Evolutionary conservation across 2,888 invertebrate species (phyloP).

Genomic region (Buathra laborator): DNA sequence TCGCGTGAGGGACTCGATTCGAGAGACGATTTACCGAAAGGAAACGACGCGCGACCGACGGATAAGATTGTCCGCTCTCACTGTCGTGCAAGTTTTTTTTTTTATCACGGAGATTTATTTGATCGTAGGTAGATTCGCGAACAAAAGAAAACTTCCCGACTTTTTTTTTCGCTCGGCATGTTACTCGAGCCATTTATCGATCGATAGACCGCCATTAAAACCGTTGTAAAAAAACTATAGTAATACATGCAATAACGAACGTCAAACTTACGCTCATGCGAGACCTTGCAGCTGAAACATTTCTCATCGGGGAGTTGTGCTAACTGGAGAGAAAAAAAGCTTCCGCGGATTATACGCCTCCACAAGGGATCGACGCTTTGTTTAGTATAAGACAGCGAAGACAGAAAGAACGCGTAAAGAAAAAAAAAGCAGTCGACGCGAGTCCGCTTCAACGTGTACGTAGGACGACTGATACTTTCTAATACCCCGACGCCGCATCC

Average conservation of each 20-base stretch:
- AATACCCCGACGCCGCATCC: conserved; percentile 65
- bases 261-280: not conserved
- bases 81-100: not conserved
- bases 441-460: conserved; percentile 45
- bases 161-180: not conserved
- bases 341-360: conserved; percentile 13
- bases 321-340: not conserved
- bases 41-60: conserved; percentile 40
- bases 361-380: not conserved
- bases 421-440: conserved; percentile 22
- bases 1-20: conserved; percentile 3
- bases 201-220: not conserved
- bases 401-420: conserved; percentile 25
- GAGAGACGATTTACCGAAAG: conserved; percentile 64
- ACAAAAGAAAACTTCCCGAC: not conserved
- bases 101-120: not conserved
- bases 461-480: conserved; percentile 70
- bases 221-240: not conserved
- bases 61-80: conserved; percentile 56
- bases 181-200: not conserved
- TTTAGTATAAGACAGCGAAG: conserved; percentile 22
- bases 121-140: not conserved
- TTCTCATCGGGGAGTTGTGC: not conserved
- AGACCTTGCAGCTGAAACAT: not conserved
- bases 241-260: not conserved